Conservation (phyloP, 1,140 invertebrate genomes). For the Eueides isabella region DNA sequence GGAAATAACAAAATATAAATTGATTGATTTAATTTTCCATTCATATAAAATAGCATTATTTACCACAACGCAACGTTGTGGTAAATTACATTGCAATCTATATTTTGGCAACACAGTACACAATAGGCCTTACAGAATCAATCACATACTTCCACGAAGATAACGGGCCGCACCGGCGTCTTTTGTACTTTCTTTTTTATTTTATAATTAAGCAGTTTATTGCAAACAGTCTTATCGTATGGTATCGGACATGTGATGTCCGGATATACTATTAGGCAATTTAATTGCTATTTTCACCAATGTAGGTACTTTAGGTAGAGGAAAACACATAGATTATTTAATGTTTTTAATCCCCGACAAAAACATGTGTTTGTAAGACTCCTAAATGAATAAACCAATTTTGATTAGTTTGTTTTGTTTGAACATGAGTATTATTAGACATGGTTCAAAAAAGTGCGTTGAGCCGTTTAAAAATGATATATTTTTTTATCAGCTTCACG, state of each 20-base stretch:
- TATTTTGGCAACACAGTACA: neutral
- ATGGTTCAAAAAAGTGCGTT: no score
- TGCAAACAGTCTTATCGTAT: conserved; percentile 35
- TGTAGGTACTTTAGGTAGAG: neutral
- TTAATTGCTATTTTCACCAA: conserved; percentile 2
- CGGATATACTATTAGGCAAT: conserved; percentile 9
- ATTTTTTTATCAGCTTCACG: no score
- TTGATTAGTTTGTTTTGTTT: no score
- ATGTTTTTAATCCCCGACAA: no score
- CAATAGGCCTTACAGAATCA: conserved; percentile 50
- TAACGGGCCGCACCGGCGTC: conserved; percentile 54
- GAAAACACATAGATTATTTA: neutral
- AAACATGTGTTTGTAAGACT: no score
- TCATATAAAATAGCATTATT: neutral
- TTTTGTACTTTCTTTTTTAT: conserved; percentile 60
- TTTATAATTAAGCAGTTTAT: conserved; percentile 64
- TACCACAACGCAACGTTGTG: no score
- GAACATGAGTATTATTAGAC: no score
- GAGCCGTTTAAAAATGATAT: no score
- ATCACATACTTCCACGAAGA: conserved; percentile 64
- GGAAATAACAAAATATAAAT: no score
- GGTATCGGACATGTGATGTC: conserved; percentile 17
- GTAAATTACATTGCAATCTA: no score
- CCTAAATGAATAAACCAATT: no score
- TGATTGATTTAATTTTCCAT: no score